phyloP scores from a whole-genome alignment of 30 jellyfish, hydroid and myxozoan species.

The Catostylus mosaicus region DNA sequence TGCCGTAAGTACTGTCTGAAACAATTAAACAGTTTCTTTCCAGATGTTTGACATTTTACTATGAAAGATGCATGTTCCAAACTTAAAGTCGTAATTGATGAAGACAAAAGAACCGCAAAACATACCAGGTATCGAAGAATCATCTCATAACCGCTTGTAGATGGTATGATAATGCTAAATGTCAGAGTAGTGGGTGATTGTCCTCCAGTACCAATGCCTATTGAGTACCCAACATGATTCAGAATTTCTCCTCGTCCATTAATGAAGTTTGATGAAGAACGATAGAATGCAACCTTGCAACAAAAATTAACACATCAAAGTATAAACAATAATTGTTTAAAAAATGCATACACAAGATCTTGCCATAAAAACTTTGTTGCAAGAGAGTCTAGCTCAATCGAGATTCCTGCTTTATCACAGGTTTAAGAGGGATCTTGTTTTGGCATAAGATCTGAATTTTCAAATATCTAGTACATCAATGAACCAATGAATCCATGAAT shows the following conservation, averaged over 20 bases:
- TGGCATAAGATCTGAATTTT: too few relatives aligned
- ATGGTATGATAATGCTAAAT: slow-evolving; percentile 53
- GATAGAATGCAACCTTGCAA: slow-evolving; percentile 60
- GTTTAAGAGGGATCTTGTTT: too few relatives aligned
- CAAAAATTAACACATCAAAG: not conserved
- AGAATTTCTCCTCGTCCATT: slow-evolving; percentile 55
- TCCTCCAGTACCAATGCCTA: slow-evolving; percentile 62
- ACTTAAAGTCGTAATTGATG: too few relatives aligned
- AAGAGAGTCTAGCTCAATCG: too few relatives aligned
- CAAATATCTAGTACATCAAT: too few relatives aligned
- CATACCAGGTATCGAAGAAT: slow-evolving; percentile 82
- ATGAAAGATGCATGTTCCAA: too few relatives aligned
- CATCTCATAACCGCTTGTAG: slow-evolving; percentile 59
- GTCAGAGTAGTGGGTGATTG: slow-evolving; percentile 48
- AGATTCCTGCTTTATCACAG: too few relatives aligned
- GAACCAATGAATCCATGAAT: too few relatives aligned
- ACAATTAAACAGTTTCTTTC: too few relatives aligned
- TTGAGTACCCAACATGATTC: slow-evolving; percentile 66
- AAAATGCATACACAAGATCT: not conserved
- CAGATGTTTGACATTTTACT: too few relatives aligned
- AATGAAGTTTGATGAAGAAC: slow-evolving; percentile 19
- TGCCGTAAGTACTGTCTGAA: too few relatives aligned
- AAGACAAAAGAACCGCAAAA: not conserved
- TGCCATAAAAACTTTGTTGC: too few relatives aligned
- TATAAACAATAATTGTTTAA: not conserved